phyloP scores from a whole-genome alignment of 2,888 invertebrate genomes.

The Tipula unca region DNA sequence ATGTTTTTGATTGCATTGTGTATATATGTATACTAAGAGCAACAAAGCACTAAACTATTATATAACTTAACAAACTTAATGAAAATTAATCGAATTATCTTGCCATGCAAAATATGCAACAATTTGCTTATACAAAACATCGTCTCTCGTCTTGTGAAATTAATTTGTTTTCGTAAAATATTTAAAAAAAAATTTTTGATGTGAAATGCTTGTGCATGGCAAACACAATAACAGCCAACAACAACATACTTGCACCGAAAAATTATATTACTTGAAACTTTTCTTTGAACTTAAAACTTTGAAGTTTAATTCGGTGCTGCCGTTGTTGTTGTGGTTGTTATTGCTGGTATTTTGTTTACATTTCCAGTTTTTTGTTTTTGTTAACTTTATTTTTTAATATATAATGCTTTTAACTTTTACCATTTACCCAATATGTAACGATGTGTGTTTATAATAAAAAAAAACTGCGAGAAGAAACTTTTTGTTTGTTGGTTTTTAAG shows the following conservation, averaged over 20 bases:
- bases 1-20: not conserved
- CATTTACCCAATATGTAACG: not conserved
- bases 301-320: not conserved
- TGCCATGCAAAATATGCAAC: not conserved
- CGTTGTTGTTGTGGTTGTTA: not conserved
- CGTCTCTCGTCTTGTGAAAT: not conserved
- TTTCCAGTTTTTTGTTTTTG: not conserved
- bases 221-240: not conserved
- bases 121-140: not conserved
- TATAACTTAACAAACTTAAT: not conserved
- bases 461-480: not conserved
- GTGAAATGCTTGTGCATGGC: not conserved
- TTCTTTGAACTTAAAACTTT: conserved; percentile 3
- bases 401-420: not conserved
- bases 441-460: not conserved
- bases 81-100: not conserved
- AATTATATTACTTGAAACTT: not conserved
- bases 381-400: not conserved
- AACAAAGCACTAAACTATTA: not conserved
- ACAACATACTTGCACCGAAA: not conserved
- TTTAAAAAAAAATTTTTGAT: not conserved
- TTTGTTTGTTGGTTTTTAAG: too few relatives aligned
- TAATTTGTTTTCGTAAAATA: not conserved
- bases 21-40: not conserved
- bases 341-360: not conserved